Evolutionary conservation across 2,113 vertebrate species (phyloP).

Genomic region (Murina feae): DNA sequence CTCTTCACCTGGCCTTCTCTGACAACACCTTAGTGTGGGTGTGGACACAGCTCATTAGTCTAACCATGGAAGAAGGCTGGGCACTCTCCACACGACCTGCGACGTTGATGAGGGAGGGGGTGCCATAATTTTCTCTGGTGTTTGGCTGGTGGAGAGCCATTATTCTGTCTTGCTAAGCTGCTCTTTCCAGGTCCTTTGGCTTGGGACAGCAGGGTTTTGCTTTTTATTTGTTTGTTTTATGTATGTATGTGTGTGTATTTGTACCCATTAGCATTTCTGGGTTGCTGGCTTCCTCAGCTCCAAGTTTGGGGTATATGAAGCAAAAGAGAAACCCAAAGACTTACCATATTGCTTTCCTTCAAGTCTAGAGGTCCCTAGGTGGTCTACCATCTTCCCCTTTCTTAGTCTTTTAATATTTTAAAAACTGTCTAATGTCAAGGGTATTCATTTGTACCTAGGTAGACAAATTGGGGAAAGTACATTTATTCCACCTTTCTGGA

Average conservation of each 20-base stretch:
- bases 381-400: background rate
- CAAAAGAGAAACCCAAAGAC: background rate
- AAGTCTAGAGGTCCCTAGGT: background rate
- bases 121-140: background rate
- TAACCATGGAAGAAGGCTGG: background rate
- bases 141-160: background rate
- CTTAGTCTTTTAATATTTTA: background rate
- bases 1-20: background rate
- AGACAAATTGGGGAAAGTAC: background rate
- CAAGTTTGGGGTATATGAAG: background rate
- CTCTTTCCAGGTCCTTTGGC: background rate
- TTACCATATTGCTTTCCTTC: background rate
- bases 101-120: fast-evolving
- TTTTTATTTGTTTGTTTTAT: background rate
- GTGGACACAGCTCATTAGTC: background rate
- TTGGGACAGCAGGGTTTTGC: background rate
- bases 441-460: background rate
- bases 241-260: background rate
- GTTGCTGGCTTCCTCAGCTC: background rate
- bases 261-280: background rate
- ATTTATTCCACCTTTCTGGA: background rate
- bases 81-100: background rate
- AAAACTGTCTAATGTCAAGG: background rate
- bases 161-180: background rate
- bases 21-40: background rate